Evolutionary conservation across 2,888 invertebrate species (phyloP).

Genomic region (Rhamphomyia laevipes): DNA sequence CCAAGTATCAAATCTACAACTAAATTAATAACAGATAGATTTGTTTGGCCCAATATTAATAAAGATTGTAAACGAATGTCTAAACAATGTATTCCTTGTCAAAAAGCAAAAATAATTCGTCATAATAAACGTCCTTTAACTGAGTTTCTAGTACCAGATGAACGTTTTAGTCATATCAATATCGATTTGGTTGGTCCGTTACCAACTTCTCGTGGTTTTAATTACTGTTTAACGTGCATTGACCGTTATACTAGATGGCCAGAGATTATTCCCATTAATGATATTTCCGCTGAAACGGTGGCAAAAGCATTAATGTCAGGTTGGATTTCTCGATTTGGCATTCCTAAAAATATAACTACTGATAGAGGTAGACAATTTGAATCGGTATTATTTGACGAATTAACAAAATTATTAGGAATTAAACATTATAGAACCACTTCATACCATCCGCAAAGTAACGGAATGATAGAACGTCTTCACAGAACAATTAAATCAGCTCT

Average conservation of each 20-base stretch:
- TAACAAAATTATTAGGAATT: slow-evolving; percentile 18
- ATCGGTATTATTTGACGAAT: slow-evolving; percentile 19
- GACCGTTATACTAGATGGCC: neutral
- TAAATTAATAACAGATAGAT: too few relatives aligned
- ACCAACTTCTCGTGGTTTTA: too few relatives aligned
- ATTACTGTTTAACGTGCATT: too few relatives aligned
- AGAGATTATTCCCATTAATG: neutral
- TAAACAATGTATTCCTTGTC: too few relatives aligned
- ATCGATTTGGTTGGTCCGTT: too few relatives aligned
- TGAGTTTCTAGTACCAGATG: too few relatives aligned
- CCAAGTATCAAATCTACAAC: too few relatives aligned
- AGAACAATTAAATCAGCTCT: slow-evolving; percentile 29
- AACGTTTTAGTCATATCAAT: too few relatives aligned
- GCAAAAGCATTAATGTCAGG: too few relatives aligned
- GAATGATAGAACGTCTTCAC: slow-evolving; percentile 31
- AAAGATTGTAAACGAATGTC: too few relatives aligned
- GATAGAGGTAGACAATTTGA: slow-evolving; percentile 26
- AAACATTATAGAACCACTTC: slow-evolving; percentile 21
- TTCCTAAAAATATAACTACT: neutral
- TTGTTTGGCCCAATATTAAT: too few relatives aligned
- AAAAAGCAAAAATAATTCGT: neutral
- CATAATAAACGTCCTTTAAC: slow-evolving; percentile 7
- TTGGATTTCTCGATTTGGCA: neutral
- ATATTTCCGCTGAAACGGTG: neutral
- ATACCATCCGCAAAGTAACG: slow-evolving; percentile 30